Base-by-base conservation (phyloP, 2,888 invertebrate genomes). In the Epistrophella euchroma region DNA sequence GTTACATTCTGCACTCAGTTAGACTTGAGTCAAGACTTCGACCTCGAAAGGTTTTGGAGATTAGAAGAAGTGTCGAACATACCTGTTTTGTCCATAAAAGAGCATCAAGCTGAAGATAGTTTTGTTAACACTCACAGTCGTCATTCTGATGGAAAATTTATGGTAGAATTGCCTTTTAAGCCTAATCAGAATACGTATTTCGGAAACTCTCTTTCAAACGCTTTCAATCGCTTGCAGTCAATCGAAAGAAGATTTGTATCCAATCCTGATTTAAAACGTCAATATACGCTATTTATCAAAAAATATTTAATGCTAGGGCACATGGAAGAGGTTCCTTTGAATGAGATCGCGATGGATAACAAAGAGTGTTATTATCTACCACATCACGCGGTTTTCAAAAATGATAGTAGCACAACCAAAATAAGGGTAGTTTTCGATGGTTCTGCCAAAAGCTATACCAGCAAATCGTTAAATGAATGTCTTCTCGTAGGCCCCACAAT, bases 401-500 rank as follows among this genome's bases (percentile, higher is more conserved):
- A 28, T 6, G 28, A 28, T 28, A 28, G 28, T 28, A 28, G 28
- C 28, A 28, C 28, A 28, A 28, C 28, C 28, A 28, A 28, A 28
- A 28, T 28, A 28, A 4, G 28, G 28, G 28, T 28, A 28, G 28
- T 28, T 28, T 28, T 28, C 4, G 28, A 28, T 2, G 81, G 64
- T 13, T 84, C 87, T n/a, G 74, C 64, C 2, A 56, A 45, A 28
- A 17, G 56, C 17, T 35, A 40, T 19, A 45, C 9, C 25, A 32
- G 52, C 11, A 11, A 17, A 7, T 75, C 81, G 0, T 55, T 88
- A 11, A 86, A 86, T 37, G 76, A 80, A 9, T 35, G 56, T 4
- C 43, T 82, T 13, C 75, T 74, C 15, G 55, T 62, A 40, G 88
- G 82, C 2, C 79, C 82, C 3, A 64, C 73, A n/a, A 62, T 84